Percentiles rank a stretch among this genome's conserved stretches.
phyloP scores from a whole-genome alignment of 1,140 invertebrate species.

The Eumeta japonica region DNA sequence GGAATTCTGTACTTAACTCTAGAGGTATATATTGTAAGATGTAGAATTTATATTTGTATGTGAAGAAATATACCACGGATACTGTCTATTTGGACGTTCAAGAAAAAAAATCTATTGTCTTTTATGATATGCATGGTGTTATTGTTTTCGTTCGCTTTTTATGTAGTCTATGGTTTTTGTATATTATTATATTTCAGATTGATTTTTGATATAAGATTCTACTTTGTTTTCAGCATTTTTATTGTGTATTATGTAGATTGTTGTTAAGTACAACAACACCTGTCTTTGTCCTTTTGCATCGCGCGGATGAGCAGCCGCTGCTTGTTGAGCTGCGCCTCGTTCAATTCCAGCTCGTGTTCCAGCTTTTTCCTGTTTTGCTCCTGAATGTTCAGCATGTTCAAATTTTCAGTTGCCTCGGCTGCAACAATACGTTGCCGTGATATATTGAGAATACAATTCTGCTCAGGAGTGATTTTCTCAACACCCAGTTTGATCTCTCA shows the following conservation, averaged over 20 bases:
- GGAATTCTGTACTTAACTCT: too few species aligned
- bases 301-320: slow-evolving; percentile 36
- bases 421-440: slow-evolving; percentile 1
- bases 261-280: slow-evolving; percentile 17
- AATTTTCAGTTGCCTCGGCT: slow-evolving; percentile 44
- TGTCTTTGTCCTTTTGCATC: slow-evolving; percentile 50
- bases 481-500: background rate
- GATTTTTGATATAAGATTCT: background rate
- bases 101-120: too few species aligned
- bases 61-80: too few species aligned
- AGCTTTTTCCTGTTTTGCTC: slow-evolving; percentile 41
- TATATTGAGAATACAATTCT: too few species aligned
- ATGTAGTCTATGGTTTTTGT: background rate
- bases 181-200: background rate
- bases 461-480: background rate
- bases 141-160: background rate
- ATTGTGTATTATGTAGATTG: background rate
- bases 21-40: too few species aligned
- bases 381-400: slow-evolving; percentile 35
- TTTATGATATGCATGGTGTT: too few species aligned
- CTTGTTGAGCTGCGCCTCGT: slow-evolving; percentile 31
- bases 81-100: too few species aligned
- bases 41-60: too few species aligned
- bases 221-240: background rate
- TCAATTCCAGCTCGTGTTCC: slow-evolving; percentile 42